phyloP scores from a whole-genome alignment of 2,888 invertebrate genomes.

The Drosophila neutralis region DNA sequence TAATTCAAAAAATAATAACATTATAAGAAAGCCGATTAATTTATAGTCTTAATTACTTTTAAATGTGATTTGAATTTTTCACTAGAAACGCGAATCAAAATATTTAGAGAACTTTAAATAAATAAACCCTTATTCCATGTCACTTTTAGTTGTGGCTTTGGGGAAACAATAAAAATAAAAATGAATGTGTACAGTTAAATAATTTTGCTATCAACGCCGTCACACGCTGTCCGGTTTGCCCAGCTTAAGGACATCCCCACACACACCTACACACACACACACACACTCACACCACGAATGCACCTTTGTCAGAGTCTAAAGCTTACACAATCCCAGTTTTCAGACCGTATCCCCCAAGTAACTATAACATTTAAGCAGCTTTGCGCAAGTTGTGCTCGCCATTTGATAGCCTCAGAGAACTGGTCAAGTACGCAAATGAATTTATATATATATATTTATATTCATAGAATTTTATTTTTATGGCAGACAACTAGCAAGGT shows the following conservation, averaged over 20 bases:
- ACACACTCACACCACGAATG: background rate
- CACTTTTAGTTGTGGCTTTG: background rate
- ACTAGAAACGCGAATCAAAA: background rate
- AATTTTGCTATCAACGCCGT: conserved; percentile 66
- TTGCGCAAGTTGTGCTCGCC: conserved; percentile 67
- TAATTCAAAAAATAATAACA: background rate
- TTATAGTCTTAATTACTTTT: background rate
- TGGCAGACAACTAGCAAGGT: conserved; percentile 70
- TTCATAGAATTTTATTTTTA: conserved; percentile 60
- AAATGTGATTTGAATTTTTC: background rate
- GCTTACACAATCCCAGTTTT: conserved; percentile 13
- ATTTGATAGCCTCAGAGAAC: conserved; percentile 64
- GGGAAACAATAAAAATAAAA: conserved; percentile 71
- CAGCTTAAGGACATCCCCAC: conserved; percentile 43
- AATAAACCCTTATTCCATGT: background rate
- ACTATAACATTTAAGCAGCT: conserved; percentile 83
- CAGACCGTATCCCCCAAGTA: conserved; percentile 52
- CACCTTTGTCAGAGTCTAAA: conserved; percentile 55
- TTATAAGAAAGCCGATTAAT: background rate
- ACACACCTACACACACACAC: background rate
- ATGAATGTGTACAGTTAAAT: conserved; percentile 50
- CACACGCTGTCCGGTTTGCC: conserved; percentile 45
- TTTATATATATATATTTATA: conserved; percentile 19
- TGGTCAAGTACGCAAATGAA: conserved; percentile 37
- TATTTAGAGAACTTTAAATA: background rate